These are phyloP conservation scores for Drosophila simulans DNA, from an alignment of 1,140 invertebrate species.

Conservation along the genomic window DNA sequence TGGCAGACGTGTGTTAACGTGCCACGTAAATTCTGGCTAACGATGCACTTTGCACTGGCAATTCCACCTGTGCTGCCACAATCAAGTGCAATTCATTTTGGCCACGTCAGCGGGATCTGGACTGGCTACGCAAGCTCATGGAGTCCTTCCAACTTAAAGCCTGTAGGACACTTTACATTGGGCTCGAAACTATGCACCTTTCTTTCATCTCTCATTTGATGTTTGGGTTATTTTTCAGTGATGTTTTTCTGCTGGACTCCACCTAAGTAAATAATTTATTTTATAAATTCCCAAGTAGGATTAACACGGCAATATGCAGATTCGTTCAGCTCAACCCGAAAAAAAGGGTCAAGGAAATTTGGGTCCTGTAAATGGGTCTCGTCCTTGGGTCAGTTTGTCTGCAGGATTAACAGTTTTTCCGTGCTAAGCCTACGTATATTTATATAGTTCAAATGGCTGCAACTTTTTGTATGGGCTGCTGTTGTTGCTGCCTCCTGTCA, in stretches of 20 bases:
- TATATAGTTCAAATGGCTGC: slow-evolving; percentile 72
- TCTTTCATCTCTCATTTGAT: slow-evolving; percentile 6
- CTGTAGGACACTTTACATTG: not conserved
- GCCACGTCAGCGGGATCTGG: slow-evolving; percentile 63
- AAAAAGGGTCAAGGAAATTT: slow-evolving; percentile 65
- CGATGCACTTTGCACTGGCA: slow-evolving; percentile 78
- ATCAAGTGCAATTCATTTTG: slow-evolving; percentile 82
- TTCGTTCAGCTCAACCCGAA: slow-evolving; percentile 38
- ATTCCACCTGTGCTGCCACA: slow-evolving; percentile 64
- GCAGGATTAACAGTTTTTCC: slow-evolving; percentile 64
- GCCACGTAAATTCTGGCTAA: slow-evolving; percentile 79
- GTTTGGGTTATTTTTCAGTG: slow-evolving; percentile 37
- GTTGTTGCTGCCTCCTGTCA: slow-evolving; percentile 44
- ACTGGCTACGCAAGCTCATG: slow-evolving; percentile 12
- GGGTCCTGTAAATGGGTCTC: slow-evolving; percentile 51
- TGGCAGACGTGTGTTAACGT: slow-evolving; percentile 66
- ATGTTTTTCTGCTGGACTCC: slow-evolving; percentile 28
- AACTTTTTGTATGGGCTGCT: slow-evolving; percentile 5
- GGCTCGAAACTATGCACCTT: not conserved
- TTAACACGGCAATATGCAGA: slow-evolving; percentile 82
- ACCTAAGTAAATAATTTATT: slow-evolving; percentile 78
- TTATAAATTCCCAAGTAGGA: slow-evolving; percentile 80
- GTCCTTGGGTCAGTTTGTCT: slow-evolving; percentile 23
- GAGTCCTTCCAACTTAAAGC: slow-evolving; percentile 42
- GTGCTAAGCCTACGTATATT: slow-evolving; percentile 77